These are phyloP conservation scores for Eumaeus atala DNA, from an alignment of 1,140 invertebrate genomes.

Conservation along the genomic window DNA sequence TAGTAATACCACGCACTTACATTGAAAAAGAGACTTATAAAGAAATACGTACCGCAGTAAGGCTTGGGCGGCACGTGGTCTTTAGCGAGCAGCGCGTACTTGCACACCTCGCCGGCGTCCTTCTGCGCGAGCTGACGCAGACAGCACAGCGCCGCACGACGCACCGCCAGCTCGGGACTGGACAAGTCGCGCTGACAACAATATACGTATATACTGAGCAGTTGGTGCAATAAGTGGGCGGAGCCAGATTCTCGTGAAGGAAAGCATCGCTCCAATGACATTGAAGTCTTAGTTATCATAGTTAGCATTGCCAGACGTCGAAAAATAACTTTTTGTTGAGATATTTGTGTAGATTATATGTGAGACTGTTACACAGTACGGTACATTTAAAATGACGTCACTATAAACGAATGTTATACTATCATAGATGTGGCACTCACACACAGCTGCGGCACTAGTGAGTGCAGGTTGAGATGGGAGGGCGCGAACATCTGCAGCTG, in stretches of 20 bases:
- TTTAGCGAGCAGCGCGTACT: slow-evolving; percentile 82
- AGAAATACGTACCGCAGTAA: slow-evolving; percentile 44
- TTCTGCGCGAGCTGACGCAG: slow-evolving; percentile 95
- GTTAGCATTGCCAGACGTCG: too few species aligned
- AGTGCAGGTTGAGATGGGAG: slow-evolving; percentile 92
- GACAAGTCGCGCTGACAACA: slow-evolving; percentile 83
- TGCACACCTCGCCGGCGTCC: slow-evolving; percentile 96
- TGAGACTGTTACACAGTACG: too few species aligned
- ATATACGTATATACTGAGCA: too few species aligned
- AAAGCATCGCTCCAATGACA: too few species aligned
- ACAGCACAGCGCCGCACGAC: slow-evolving; percentile 95
- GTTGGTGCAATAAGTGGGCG: too few species aligned
- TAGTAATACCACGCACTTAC: too few species aligned
- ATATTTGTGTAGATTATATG: too few species aligned
- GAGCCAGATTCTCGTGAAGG: too few species aligned
- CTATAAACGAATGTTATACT: not conserved
- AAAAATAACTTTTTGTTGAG: too few species aligned
- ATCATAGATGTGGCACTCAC: slow-evolving; percentile 79
- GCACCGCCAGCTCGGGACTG: slow-evolving; percentile 90
- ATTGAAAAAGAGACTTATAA: too few species aligned
- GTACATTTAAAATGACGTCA: too few species aligned
- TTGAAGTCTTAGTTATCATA: too few species aligned
- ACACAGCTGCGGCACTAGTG: slow-evolving; percentile 94
- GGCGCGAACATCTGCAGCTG: slow-evolving; percentile 98
- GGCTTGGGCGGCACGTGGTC: slow-evolving; percentile 61